phyloP scores from a whole-genome alignment of 2,797 vertebrate genomes.

The Holocentrus rufus region DNA sequence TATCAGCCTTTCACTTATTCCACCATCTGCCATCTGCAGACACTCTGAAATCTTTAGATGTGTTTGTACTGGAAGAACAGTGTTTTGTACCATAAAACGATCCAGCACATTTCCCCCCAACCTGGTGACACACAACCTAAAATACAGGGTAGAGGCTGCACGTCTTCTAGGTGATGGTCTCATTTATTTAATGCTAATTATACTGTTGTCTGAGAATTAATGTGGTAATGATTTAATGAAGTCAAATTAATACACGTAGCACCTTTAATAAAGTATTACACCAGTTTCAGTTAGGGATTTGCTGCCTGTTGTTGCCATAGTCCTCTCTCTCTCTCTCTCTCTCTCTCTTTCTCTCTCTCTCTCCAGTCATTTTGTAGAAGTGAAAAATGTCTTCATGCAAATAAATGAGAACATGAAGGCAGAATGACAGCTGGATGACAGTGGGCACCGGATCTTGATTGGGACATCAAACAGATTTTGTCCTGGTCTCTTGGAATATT shows the following conservation, averaged over 20 bases:
- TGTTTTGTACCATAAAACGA: neutral
- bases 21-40: constrained; percentile 28
- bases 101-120: constrained; percentile 21
- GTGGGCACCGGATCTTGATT: constrained; percentile 40
- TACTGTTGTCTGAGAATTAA: no score
- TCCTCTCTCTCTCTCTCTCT: no score
- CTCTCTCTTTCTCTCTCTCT: no score
- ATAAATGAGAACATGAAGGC: constrained; percentile 23
- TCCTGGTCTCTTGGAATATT: constrained; percentile 52
- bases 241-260: no score
- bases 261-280: no score
- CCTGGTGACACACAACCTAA: constrained; percentile 18
- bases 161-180: neutral
- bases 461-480: constrained; percentile 51
- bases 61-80: constrained; percentile 27
- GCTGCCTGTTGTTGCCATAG: no score
- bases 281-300: no score
- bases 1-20: constrained; percentile 28
- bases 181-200: no score
- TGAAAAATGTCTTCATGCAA: constrained; percentile 32
- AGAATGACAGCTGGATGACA: constrained; percentile 26
- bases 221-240: no score
- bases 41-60: constrained; percentile 26
- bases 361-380: constrained; percentile 13
- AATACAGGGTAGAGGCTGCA: neutral